Conservation (phyloP, 2,113 vertebrate species). For the Onychostoma macrolepis region DNA sequence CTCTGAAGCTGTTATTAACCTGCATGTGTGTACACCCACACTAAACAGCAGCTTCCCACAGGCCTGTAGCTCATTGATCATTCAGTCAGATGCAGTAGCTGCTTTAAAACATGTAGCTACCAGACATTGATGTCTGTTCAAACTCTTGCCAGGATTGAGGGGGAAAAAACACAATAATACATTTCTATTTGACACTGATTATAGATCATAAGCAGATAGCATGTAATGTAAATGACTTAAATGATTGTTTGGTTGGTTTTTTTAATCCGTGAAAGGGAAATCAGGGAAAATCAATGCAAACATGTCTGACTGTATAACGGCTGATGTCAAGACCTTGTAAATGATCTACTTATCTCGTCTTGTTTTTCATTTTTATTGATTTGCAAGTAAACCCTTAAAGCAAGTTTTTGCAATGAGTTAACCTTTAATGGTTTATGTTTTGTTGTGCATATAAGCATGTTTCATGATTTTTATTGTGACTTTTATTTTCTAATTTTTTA, state of each 20-base stretch:
- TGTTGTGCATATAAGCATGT: too few species aligned
- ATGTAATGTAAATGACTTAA: neutral
- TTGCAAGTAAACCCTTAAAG: too few species aligned
- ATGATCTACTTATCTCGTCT: too few species aligned
- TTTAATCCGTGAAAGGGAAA: too few species aligned
- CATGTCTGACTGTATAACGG: neutral
- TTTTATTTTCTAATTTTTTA: too few species aligned
- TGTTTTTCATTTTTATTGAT: too few species aligned
- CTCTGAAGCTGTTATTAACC: neutral
- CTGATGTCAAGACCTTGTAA: too few species aligned
- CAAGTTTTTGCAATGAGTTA: too few species aligned
- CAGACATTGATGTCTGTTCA: neutral
- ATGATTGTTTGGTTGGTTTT: too few species aligned
- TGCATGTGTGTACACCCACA: neutral
- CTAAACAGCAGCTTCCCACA: neutral
- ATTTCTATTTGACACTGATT: neutral
- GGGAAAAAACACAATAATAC: neutral
- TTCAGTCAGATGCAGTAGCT: neutral
- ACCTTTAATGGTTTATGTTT: too few species aligned
- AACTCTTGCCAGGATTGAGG: neutral
- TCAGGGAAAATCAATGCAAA: neutral
- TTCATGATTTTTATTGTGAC: too few species aligned
- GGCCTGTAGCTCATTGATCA: neutral
- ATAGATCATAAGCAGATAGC: neutral
- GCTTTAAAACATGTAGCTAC: neutral